Evolutionary conservation across 1,140 invertebrate genomes (phyloP).

Genomic region (Drosophila hydei): DNA sequence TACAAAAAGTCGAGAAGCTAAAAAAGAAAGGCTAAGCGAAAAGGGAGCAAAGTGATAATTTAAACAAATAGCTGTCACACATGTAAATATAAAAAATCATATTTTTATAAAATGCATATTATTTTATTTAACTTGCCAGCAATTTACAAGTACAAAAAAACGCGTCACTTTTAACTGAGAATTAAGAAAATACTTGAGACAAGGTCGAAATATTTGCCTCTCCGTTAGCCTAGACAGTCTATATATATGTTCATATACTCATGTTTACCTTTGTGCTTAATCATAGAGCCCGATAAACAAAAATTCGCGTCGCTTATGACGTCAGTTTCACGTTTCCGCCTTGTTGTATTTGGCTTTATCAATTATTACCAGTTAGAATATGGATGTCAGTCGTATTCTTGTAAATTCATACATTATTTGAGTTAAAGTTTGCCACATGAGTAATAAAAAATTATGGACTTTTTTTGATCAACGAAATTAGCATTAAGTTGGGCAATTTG

Average conservation of each 20-base stretch:
- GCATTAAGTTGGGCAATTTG: constrained; percentile 19
- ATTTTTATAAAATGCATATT: constrained; percentile 2
- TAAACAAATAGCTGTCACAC: not conserved
- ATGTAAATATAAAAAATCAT: not conserved
- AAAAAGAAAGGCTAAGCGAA: constrained; percentile 12
- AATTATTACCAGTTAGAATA: constrained; percentile 51
- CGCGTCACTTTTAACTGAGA: constrained; percentile 24
- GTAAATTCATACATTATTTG: constrained; percentile 39
- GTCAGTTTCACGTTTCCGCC: constrained; percentile 45
- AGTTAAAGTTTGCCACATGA: constrained; percentile 49
- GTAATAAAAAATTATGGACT: constrained; percentile 52
- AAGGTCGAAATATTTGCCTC: constrained; percentile 8
- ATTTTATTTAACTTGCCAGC: constrained; percentile 38
- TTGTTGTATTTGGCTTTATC: constrained; percentile 51
- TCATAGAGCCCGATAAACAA: constrained; percentile 40
- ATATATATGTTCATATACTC: not conserved
- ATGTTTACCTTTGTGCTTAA: constrained; percentile 33
- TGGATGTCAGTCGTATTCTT: constrained; percentile 39
- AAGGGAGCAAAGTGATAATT: constrained; percentile 4
- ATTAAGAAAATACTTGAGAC: constrained; percentile 11
- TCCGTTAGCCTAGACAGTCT: constrained; percentile 9
- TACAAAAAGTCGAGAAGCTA: constrained; percentile 3
- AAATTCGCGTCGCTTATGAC: constrained; percentile 46
- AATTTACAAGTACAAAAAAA: constrained; percentile 73
- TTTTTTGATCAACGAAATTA: constrained; percentile 11